Evolutionary conservation across 2,797 vertebrate species (phyloP).

Genomic region (Onychomys arenicola): DNA sequence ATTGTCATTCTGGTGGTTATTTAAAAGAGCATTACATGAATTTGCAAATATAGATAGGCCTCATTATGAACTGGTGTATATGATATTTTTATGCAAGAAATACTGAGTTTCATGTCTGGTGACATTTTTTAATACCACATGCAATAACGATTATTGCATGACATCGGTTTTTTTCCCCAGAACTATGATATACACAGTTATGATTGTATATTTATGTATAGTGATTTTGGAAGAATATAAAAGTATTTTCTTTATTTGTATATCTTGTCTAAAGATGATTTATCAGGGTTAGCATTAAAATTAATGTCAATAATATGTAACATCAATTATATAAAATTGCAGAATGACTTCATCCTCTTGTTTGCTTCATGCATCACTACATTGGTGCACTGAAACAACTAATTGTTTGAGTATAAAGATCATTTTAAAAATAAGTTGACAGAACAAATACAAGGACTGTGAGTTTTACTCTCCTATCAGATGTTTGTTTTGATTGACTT

Average conservation of each 20-base stretch:
- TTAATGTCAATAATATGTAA: neutral
- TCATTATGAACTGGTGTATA: neutral
- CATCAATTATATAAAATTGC: neutral
- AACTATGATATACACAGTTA: neutral
- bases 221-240: neutral
- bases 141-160: neutral
- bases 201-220: neutral
- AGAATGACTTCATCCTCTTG: neutral
- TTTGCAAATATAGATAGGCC: slow-evolving; percentile 24
- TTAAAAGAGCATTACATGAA: slow-evolving; percentile 12
- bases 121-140: neutral
- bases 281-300: slow-evolving; percentile 29
- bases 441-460: neutral
- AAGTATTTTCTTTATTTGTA: slow-evolving; percentile 31
- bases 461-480: slow-evolving; percentile 11
- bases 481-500: slow-evolving; percentile 27
- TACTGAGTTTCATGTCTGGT: neutral
- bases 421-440: neutral
- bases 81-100: slow-evolving; percentile 7
- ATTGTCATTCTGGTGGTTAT: neutral
- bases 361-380: neutral
- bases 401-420: neutral
- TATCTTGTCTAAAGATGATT: slow-evolving; percentile 8
- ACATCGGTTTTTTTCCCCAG: neutral
- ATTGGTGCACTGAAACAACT: neutral